These are phyloP conservation scores for Poeciliopsis infans DNA, from an alignment of 2,797 vertebrate species.

Conservation along the genomic window DNA sequence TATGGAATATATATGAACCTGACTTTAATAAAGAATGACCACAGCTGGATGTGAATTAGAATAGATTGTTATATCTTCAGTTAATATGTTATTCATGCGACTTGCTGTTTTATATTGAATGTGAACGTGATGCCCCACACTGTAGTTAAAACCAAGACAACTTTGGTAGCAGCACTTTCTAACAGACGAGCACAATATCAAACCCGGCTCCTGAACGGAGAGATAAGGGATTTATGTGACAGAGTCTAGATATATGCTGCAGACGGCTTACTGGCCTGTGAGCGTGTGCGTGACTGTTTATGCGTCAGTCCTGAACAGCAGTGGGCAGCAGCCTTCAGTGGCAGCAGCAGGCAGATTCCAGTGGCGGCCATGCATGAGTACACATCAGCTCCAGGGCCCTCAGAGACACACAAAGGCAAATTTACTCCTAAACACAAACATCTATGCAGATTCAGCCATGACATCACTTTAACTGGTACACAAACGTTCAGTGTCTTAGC, in stretches of 20 bases:
- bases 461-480: not conserved
- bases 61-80: not conserved
- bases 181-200: not conserved
- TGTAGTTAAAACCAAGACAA: not conserved
- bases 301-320: slow-evolving; percentile 49
- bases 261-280: not conserved
- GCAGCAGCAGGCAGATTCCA: slow-evolving; percentile 56
- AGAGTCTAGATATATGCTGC: not conserved
- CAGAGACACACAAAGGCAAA: slow-evolving; percentile 6
- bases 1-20: not conserved
- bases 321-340: slow-evolving; percentile 47
- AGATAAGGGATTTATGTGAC: not conserved
- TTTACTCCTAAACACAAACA: slow-evolving; percentile 1
- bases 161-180: not conserved
- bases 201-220: not conserved
- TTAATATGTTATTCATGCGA: not conserved
- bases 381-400: slow-evolving; percentile 54
- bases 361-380: slow-evolving; percentile 61
- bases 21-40: not conserved
- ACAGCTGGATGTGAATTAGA: not conserved
- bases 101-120: not conserved
- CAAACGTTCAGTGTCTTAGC: not conserved
- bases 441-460: not conserved
- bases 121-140: not conserved
- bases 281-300: slow-evolving; percentile 8